phyloP scores from a whole-genome alignment of 2,113 vertebrate genomes.

The Emydocephalus ijimae region DNA sequence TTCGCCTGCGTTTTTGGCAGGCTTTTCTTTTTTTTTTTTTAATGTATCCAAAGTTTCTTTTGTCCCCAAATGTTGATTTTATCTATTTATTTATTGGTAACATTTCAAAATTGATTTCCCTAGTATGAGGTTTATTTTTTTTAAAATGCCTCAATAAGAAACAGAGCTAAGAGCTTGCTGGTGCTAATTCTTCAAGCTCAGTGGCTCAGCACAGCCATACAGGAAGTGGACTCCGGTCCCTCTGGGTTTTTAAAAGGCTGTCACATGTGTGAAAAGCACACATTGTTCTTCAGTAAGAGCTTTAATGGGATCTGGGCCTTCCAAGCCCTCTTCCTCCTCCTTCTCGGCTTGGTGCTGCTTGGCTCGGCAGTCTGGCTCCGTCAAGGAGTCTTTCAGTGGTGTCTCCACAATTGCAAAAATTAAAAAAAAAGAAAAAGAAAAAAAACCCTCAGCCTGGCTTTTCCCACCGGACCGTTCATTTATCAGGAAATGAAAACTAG shows the following conservation, averaged over 20 bases:
- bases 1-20: background rate
- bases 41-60: constrained; percentile 1
- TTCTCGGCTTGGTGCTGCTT: constrained; percentile 63
- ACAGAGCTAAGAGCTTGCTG: background rate
- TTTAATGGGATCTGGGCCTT: constrained; percentile 53
- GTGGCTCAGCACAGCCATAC: background rate
- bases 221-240: background rate
- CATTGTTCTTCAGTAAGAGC: constrained; percentile 7
- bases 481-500: constrained; percentile 81
- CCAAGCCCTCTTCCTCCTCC: constrained; percentile 46
- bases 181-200: constrained; percentile 2
- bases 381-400: constrained; percentile 65
- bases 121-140: constrained; percentile 22
- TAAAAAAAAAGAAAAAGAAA: no score
- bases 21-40: background rate
- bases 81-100: background rate
- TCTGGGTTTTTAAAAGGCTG: constrained; percentile 22
- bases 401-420: constrained; percentile 68
- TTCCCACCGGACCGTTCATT: constrained; percentile 71
- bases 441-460: constrained; percentile 63
- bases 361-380: constrained; percentile 83
- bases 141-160: background rate
- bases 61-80: constrained; percentile 18
- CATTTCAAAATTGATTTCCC: constrained; percentile 1
- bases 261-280: background rate